These are phyloP conservation scores for Bolinopsis microptera DNA, from an alignment of 37 sponge, comb jelly and placozoan genomes.

Conservation along the genomic window DNA sequence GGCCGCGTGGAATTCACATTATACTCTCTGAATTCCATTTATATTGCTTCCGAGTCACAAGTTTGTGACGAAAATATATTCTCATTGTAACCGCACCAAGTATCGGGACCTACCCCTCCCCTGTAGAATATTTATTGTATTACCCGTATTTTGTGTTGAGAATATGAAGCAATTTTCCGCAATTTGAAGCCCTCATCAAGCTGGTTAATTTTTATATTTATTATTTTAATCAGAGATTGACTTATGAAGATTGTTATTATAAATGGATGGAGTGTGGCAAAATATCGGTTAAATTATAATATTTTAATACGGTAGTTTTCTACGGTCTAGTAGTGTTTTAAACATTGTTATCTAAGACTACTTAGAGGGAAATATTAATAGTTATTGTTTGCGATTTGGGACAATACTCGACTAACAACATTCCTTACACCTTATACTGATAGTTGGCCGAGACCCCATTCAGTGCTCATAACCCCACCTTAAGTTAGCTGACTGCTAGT, in stretches of 20 bases:
- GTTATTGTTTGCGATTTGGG: neutral
- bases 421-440: too few species aligned
- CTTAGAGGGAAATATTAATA: neutral
- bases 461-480: too few species aligned
- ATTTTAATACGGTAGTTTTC: neutral
- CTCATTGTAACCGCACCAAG: neutral
- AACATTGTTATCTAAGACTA: neutral
- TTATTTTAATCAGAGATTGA: slow-evolving; percentile 53
- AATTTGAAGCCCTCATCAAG: neutral
- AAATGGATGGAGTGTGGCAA: neutral
- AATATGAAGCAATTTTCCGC: too few species aligned
- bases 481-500: too few species aligned
- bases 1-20: too few species aligned
- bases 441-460: too few species aligned
- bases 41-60: neutral
- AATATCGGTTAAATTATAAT: neutral
- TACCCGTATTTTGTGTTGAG: neutral
- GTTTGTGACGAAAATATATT: neutral
- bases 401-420: neutral
- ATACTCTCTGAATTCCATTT: too few species aligned
- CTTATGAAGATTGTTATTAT: neutral
- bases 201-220: slow-evolving; percentile 51
- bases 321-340: neutral
- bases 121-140: neutral
- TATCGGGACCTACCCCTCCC: neutral